A percentile compares a stretch with the other conserved stretches of the same genome.
phyloP scores from a whole-genome alignment of 2,113 vertebrate genomes.

The Collichthys lucidus region DNA sequence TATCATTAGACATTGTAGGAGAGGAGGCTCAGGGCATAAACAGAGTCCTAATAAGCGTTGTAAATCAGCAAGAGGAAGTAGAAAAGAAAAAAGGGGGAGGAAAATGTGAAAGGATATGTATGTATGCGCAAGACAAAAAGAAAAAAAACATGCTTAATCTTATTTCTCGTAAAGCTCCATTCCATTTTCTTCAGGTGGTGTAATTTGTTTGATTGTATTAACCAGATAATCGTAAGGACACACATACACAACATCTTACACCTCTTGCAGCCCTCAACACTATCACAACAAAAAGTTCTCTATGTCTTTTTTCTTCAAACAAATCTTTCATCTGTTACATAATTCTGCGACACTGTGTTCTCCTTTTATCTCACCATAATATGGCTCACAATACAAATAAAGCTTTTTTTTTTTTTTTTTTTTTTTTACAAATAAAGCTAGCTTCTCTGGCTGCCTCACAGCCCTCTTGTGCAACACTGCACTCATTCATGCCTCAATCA shows the following conservation, averaged over 20 bases:
- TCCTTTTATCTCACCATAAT: constrained; percentile 15
- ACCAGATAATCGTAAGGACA: constrained; percentile 1
- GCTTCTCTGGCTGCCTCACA: constrained; percentile 20
- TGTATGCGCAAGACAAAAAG: constrained; percentile 28
- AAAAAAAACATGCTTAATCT: constrained; percentile 45
- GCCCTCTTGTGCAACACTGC: not conserved
- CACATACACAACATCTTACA: not conserved
- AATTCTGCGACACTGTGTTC: constrained; percentile 16
- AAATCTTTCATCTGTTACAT: constrained; percentile 42
- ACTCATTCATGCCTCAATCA: constrained; percentile 13
- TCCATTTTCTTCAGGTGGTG: constrained; percentile 23
- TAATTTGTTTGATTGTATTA: constrained; percentile 46
- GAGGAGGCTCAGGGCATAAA: constrained; percentile 78
- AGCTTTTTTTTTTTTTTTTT: not conserved
- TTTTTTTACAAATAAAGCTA: not conserved
- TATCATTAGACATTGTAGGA: constrained; percentile 73
- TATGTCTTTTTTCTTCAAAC: not conserved
- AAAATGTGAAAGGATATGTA: constrained; percentile 16
- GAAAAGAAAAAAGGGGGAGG: constrained; percentile 39
- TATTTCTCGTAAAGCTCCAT: constrained; percentile 18
- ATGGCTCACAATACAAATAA: constrained; percentile 28
- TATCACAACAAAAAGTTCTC: not conserved
- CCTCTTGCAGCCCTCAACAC: not conserved
- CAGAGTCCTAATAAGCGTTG: constrained; percentile 75
- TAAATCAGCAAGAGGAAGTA: constrained; percentile 72